These are phyloP conservation scores for Tachyglossus aculeatus DNA, from an alignment of 2,797 vertebrate species.

Conservation along the genomic window DNA sequence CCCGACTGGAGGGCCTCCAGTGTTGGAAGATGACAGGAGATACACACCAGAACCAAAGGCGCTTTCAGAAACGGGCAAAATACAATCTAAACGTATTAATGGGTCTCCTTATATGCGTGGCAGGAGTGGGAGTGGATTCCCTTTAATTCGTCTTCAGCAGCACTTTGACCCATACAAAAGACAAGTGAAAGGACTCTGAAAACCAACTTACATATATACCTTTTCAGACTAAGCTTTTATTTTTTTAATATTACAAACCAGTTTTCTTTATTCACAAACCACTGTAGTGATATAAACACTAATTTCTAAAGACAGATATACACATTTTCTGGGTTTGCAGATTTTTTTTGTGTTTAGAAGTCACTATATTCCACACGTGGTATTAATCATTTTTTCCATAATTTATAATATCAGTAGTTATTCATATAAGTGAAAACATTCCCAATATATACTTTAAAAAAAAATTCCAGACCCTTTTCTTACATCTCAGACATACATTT, in stretches of 20 bases:
- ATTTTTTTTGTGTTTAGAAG: slow-evolving; percentile 76
- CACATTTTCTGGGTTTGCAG: slow-evolving; percentile 82
- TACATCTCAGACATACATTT: slow-evolving; percentile 83
- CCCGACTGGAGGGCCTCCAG: no score
- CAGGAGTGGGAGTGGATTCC: fast-evolving
- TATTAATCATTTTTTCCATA: slow-evolving; percentile 78
- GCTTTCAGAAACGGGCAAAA: no score
- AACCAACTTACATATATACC: slow-evolving; percentile 60
- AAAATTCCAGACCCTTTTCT: slow-evolving; percentile 73
- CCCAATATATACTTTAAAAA: slow-evolving; percentile 81
- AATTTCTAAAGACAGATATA: slow-evolving; percentile 87
- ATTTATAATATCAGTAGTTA: slow-evolving; percentile 83
- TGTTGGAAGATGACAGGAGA: no score
- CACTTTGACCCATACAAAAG: neutral
- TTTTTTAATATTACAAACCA: slow-evolving; percentile 88
- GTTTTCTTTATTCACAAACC: slow-evolving; percentile 86
- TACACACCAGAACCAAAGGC: no score
- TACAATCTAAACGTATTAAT: no score
- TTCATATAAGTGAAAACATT: slow-evolving; percentile 86
- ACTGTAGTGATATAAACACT: slow-evolving; percentile 86
- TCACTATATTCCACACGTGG: slow-evolving; percentile 82
- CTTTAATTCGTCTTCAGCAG: fast-evolving
- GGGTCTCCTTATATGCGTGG: neutral
- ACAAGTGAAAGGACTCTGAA: slow-evolving; percentile 63
- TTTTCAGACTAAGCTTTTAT: slow-evolving; percentile 86